Conservation (phyloP, 2,113 vertebrate genomes). For the Macquaria ambigua region DNA sequence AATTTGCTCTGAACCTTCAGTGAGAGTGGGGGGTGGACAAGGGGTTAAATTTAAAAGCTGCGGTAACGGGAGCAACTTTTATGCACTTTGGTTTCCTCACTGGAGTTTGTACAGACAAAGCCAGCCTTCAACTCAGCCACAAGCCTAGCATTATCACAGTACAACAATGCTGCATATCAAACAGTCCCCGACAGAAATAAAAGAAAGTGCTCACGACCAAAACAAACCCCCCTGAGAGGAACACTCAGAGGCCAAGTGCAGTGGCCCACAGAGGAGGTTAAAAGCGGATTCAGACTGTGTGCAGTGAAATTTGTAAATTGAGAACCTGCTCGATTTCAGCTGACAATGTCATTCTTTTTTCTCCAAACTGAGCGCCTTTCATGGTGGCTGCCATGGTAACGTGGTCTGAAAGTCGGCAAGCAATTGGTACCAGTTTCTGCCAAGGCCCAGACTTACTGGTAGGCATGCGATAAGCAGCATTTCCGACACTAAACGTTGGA, state of each 20-base stretch:
- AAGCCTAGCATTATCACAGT: constrained; percentile 78
- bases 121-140: constrained; percentile 78
- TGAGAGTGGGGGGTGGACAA: constrained; percentile 49
- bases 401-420: constrained; percentile 83
- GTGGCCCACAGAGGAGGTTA: constrained; percentile 50
- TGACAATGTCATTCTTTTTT: constrained; percentile 85
- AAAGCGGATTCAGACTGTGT: constrained; percentile 61
- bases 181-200: constrained; percentile 73
- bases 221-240: constrained; percentile 58
- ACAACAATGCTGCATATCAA: constrained; percentile 87
- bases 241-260: constrained; percentile 56
- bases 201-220: constrained; percentile 70
- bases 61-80: constrained; percentile 75
- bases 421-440: constrained; percentile 87
- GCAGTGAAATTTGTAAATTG: constrained; percentile 75
- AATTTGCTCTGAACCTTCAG: constrained; percentile 60
- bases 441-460: constrained; percentile 81
- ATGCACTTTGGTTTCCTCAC: constrained; percentile 79
- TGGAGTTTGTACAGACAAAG: constrained; percentile 79
- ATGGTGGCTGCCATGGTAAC: constrained; percentile 88
- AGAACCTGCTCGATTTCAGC: constrained; percentile 79
- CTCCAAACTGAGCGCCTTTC: constrained; percentile 84
- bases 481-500: constrained; percentile 65
- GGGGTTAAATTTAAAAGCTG: constrained; percentile 71
- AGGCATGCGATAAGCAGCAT: constrained; percentile 78